phyloP scores from a whole-genome alignment of 2,113 vertebrate species.

The Tragelaphus scriptus region DNA sequence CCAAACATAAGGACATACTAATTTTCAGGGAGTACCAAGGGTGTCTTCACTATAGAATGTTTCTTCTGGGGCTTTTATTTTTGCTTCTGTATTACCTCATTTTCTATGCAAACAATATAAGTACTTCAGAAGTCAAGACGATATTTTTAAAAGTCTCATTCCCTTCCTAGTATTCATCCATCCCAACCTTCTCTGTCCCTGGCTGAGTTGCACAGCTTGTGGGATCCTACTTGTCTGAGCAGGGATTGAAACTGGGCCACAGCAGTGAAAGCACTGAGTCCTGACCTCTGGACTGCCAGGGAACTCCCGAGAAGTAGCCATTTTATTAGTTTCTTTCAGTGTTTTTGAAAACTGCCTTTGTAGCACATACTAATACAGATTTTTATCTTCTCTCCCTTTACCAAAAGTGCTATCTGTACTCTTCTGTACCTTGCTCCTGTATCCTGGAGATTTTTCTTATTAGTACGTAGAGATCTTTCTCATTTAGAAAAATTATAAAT shows the following conservation, averaged over 20 bases:
- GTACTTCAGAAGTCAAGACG: background rate
- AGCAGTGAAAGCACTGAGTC: background rate
- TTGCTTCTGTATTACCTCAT: background rate
- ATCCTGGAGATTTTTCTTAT: background rate
- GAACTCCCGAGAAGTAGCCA: background rate
- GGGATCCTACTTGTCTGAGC: background rate
- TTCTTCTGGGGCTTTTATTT: slow-evolving; percentile 7
- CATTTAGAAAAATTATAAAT: background rate
- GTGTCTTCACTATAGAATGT: background rate
- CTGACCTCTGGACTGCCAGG: background rate
- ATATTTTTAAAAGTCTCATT: background rate
- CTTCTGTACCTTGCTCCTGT: background rate
- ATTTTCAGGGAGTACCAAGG: background rate
- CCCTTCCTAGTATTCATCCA: background rate
- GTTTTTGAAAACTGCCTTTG: background rate
- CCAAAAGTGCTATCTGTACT: background rate
- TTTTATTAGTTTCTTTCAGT: slow-evolving; percentile 18
- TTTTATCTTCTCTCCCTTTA: background rate
- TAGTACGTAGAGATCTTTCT: background rate
- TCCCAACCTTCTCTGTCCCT: background rate
- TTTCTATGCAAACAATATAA: background rate
- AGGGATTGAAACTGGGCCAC: background rate
- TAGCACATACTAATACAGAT: slow-evolving; percentile 16
- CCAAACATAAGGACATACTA: background rate
- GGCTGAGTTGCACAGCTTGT: background rate